Percentiles rank a stretch among this genome's conserved stretches.
These are phyloP conservation scores for Tipula vernalis DNA, from an alignment of 2,888 invertebrate genomes.

Conservation along the genomic window DNA sequence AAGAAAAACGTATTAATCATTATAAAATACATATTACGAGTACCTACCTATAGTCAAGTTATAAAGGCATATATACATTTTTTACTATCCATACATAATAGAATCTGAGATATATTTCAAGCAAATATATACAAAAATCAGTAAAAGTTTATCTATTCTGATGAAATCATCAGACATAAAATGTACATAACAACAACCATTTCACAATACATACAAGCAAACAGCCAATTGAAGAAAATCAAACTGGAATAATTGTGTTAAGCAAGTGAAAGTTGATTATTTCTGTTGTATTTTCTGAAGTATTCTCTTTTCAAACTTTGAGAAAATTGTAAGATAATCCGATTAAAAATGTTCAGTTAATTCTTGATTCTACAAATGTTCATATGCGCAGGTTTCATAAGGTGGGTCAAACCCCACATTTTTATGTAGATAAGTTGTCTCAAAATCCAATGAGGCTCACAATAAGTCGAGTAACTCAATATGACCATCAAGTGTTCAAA, in stretches of 20 bases:
- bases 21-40: not conserved
- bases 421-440: too few relatives aligned
- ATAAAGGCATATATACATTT: not conserved
- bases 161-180: conserved; percentile 4
- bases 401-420: too few relatives aligned
- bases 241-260: conserved; percentile 4
- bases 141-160: conserved; percentile 4
- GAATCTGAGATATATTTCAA: not conserved
- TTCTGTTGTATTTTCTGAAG: not conserved
- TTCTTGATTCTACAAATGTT: not conserved
- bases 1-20: not conserved
- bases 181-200: not conserved
- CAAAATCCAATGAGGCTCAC: too few relatives aligned
- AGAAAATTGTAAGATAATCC: not conserved
- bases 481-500: not conserved
- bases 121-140: not conserved
- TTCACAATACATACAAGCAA: not conserved
- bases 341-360: not conserved
- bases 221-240: not conserved
- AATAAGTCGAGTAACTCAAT: too few relatives aligned
- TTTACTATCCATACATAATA: not conserved
- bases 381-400: not conserved
- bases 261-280: not conserved
- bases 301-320: not conserved
- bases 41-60: not conserved